Base-by-base conservation (phyloP, 2,113 vertebrate species). In the Chaenogobius annularis region DNA sequence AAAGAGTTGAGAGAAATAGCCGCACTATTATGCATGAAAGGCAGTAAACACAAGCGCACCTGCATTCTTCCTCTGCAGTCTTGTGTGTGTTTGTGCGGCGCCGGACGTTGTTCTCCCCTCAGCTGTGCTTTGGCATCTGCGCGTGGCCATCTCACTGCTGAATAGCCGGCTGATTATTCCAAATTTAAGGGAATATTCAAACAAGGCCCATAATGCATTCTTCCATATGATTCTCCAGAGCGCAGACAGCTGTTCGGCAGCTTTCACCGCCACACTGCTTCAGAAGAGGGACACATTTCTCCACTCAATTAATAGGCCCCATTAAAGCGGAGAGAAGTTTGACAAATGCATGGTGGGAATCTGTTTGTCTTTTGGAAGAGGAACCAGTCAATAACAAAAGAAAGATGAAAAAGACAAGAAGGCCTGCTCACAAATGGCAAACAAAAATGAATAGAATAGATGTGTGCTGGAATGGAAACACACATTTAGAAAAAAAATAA, bases 121-220 rank as follows among this genome's bases (percentile, higher is more conserved):
- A 86, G 89, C 90, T 90, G 88, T 88, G 89, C 87, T 91, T 86
- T 85, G 90, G 91, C 91, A 91, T 90, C 85, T 91, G 90, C 82
- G 89, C 89, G 59, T 80, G 79, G 87, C 85, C 87, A 87, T 90
- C 86, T 90, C 83, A 59, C 84, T 70, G 79, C 87, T 91, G 92
- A 93, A 90, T 91, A 87, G 89, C 88, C 70, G 80, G 79, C 86
- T 92, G 91, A 93, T 93, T 91, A 92, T 93, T 91, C 89, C 80
- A 87, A 90, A 91, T 90, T 81, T 86, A 64, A 88, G 87, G 83
- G 85, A 89, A 90, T 91, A 89, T 92, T 91, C 88, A 91, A 87
- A 90, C 87, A 89, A 91, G 91, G 88, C 82, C 83, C 52, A 85
- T 91, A 90, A 91, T 91, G 88, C 85, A 88, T 89, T 91, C 83